These are phyloP conservation scores for Notothenia rossii DNA, from an alignment of 2,113 vertebrate species.

Conservation along the genomic window DNA sequence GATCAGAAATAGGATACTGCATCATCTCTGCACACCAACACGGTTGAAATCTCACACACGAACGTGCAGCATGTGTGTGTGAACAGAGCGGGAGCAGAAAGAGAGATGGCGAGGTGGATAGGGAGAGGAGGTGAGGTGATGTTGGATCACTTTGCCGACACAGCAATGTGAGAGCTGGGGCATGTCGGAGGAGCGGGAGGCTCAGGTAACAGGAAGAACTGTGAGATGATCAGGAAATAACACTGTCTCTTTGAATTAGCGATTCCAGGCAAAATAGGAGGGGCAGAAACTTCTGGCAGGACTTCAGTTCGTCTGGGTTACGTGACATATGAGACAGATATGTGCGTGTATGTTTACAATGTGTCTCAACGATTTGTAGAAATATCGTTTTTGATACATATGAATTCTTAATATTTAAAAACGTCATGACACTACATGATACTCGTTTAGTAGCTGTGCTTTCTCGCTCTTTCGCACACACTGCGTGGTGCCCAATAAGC, in stretches of 20 bases:
- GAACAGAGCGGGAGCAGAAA: constrained; percentile 15
- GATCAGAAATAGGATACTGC: constrained; percentile 59
- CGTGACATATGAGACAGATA: background rate
- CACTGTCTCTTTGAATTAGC: constrained; percentile 77
- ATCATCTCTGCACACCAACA: constrained; percentile 35
- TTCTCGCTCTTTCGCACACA: too few relatives aligned
- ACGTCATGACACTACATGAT: too few relatives aligned
- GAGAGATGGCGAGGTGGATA: constrained; percentile 25
- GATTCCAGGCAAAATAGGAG: constrained; percentile 41
- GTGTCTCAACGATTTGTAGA: background rate
- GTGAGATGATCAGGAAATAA: constrained; percentile 77
- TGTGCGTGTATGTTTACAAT: background rate
- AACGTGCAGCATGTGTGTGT: constrained; percentile 28
- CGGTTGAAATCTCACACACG: constrained; percentile 7
- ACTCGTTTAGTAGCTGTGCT: too few relatives aligned
- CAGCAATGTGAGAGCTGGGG: constrained; percentile 53
- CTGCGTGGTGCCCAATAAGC: too few relatives aligned
- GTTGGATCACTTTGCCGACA: constrained; percentile 58
- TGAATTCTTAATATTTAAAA: too few relatives aligned
- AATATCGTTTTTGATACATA: too few relatives aligned
- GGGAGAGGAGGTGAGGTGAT: constrained; percentile 39
- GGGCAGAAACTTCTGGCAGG: constrained; percentile 23
- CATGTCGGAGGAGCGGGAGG: constrained; percentile 49
- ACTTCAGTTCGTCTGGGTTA: constrained; percentile 5
- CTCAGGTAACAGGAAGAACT: constrained; percentile 77